Evolutionary conservation across 1,140 invertebrate genomes (phyloP).

Genomic region (Muscidifurax raptorellus): DNA sequence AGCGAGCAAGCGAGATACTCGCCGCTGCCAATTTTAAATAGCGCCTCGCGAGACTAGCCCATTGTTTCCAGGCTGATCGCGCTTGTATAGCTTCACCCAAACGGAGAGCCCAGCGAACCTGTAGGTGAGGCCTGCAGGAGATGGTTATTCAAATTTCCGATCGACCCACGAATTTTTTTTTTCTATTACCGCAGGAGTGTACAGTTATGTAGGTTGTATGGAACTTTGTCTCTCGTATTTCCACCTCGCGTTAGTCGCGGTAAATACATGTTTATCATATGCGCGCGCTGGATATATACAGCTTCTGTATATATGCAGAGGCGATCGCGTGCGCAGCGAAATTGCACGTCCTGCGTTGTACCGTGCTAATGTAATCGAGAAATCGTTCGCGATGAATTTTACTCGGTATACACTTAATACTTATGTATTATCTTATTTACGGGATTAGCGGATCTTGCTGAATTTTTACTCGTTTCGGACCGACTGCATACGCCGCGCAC

Average conservation of each 20-base stretch:
- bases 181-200: not conserved
- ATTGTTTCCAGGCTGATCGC: not conserved
- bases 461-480: not conserved
- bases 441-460: no score
- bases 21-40: slow-evolving; percentile 26
- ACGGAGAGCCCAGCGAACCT: no score
- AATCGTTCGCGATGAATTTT: slow-evolving; percentile 33
- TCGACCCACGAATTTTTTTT: not conserved
- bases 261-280: slow-evolving; percentile 46
- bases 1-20: not conserved
- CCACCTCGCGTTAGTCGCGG: not conserved
- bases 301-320: not conserved
- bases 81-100: no score
- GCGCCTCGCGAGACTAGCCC: not conserved
- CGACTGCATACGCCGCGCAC: not conserved
- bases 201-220: not conserved
- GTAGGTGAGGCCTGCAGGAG: not conserved
- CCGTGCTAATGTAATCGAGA: slow-evolving; percentile 54
- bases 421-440: no score
- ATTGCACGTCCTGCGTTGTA: slow-evolving; percentile 60
- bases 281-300: no score
- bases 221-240: not conserved
- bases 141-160: not conserved
- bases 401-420: slow-evolving; percentile 8
- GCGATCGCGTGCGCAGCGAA: slow-evolving; percentile 61